phyloP scores from a whole-genome alignment of 2,888 invertebrate species.

The Mechanitis messenoides region DNA sequence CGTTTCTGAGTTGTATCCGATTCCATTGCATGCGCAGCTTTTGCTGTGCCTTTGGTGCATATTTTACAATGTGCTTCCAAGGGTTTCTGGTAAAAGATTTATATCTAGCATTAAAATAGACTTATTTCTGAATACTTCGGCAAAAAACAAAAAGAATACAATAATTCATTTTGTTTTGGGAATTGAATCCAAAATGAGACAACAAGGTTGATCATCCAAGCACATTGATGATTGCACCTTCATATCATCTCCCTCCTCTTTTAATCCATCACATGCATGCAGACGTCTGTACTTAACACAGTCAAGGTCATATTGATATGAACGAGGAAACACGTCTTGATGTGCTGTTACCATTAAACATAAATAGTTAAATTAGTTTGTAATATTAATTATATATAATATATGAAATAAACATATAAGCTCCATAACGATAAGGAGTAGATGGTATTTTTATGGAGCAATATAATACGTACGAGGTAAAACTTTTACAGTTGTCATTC shows the following conservation, averaged over 20 bases:
- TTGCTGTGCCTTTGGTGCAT: slow-evolving; percentile 39
- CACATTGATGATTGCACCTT: slow-evolving; percentile 4
- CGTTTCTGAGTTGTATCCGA: slow-evolving; percentile 50
- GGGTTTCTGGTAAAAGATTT: slow-evolving; percentile 36
- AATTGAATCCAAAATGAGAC: too few species aligned
- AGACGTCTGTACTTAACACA: slow-evolving; percentile 64
- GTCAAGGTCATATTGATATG: slow-evolving; percentile 75
- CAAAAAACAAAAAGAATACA: too few species aligned
- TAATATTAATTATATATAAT: too few species aligned
- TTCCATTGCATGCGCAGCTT: slow-evolving; percentile 43
- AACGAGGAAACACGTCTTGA: slow-evolving; percentile 72
- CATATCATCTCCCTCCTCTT: slow-evolving; percentile 31
- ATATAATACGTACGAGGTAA: slow-evolving; percentile 43
- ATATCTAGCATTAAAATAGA: background rate
- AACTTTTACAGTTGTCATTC: slow-evolving; percentile 49
- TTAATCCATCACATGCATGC: slow-evolving; percentile 52
- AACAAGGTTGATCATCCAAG: background rate
- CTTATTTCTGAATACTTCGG: too few species aligned
- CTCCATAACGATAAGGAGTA: too few species aligned
- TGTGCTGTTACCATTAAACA: slow-evolving; percentile 39
- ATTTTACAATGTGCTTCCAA: slow-evolving; percentile 47
- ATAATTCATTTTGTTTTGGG: too few species aligned
- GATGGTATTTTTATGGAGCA: background rate
- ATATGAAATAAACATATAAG: too few species aligned
- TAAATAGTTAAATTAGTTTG: too few species aligned